phyloP scores from a whole-genome alignment of 2,888 invertebrate genomes.

The Drosophila tanythrix region DNA sequence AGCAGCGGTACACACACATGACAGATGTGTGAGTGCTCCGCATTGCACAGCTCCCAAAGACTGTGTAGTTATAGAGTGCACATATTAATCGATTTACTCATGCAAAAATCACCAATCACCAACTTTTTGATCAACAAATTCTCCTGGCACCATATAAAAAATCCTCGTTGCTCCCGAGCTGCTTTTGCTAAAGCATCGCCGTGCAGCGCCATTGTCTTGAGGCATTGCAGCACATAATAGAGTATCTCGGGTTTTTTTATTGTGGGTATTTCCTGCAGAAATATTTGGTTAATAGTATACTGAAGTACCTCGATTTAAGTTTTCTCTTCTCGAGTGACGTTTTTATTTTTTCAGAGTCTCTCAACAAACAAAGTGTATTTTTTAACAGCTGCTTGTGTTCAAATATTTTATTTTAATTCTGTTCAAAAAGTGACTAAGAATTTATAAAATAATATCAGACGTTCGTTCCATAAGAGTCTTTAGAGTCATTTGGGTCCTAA shows the following conservation, averaged over 20 bases:
- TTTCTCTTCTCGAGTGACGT: too few species aligned
- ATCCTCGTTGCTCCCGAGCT: conserved; percentile 94
- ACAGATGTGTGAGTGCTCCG: conserved; percentile 97
- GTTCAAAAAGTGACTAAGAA: neutral
- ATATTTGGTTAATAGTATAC: neutral
- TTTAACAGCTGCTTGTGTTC: neutral
- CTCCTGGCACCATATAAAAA: conserved; percentile 98
- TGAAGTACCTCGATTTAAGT: neutral
- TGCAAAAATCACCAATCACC: conserved; percentile 58
- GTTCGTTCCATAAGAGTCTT: neutral
- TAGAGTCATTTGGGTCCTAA: neutral
- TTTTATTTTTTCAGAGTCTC: neutral
- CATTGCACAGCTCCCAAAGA: conserved; percentile 96
- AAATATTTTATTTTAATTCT: neutral
- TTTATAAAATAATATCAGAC: neutral
- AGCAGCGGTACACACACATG: conserved; percentile 96
- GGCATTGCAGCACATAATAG: conserved; percentile 95
- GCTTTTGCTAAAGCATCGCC: conserved; percentile 96
- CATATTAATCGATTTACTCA: neutral
- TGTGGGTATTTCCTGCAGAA: conserved; percentile 89
- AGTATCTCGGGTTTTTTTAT: conserved; percentile 95
- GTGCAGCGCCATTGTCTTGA: conserved; percentile 95
- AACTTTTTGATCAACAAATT: conserved; percentile 97
- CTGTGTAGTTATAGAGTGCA: conserved; percentile 85
- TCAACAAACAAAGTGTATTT: neutral